These are phyloP conservation scores for Lepidocolaptes lacrymiger DNA, from an alignment of 2,797 vertebrate species.

Conservation along the genomic window DNA sequence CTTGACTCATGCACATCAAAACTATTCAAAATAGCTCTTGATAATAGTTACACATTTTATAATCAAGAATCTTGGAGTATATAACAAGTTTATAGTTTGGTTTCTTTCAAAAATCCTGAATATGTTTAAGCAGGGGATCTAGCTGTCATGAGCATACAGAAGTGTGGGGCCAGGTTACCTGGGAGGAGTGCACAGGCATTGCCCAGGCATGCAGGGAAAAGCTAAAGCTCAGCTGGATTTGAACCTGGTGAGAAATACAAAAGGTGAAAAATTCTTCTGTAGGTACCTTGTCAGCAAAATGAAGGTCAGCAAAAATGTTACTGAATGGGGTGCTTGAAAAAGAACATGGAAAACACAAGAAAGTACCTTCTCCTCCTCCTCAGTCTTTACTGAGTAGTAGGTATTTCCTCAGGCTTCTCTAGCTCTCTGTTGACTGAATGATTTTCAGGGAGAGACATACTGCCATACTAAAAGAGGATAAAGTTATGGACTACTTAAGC, in stretches of 20 bases:
- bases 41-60: not conserved
- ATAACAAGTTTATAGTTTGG: not conserved
- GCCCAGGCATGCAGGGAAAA: constrained; percentile 21
- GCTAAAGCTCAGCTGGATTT: constrained; percentile 31
- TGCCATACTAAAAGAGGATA: not conserved
- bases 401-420: not conserved
- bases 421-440: not conserved
- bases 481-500: not conserved
- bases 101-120: not conserved
- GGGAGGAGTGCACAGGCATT: not conserved
- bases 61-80: not conserved
- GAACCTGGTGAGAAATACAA: not conserved
- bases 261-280: not conserved
- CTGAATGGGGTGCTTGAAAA: not conserved
- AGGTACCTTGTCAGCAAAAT: not conserved
- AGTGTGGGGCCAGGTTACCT: not conserved
- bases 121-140: not conserved
- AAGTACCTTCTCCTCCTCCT: not conserved
- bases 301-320: not conserved
- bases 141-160: not conserved
- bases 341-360: not conserved
- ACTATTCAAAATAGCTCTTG: not conserved
- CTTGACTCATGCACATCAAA: not conserved
- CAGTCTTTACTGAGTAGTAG: not conserved
- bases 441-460: not conserved